Conservation (phyloP, 2,888 invertebrate genomes). For the Nezara viridula region DNA sequence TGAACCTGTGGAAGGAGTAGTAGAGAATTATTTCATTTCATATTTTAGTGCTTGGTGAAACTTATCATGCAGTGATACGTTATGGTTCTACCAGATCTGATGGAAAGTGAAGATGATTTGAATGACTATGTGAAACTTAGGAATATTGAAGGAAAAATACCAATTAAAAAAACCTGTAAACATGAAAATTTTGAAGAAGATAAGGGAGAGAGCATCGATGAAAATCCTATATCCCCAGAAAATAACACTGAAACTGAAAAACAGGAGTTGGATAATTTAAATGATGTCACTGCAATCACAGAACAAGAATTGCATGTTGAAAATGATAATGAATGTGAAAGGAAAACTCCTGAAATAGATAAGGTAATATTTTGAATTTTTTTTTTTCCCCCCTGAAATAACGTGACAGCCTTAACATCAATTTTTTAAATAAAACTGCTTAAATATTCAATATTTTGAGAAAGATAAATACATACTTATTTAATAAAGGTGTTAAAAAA, state of each 20-base stretch:
- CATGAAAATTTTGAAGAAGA: background rate
- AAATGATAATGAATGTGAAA: background rate
- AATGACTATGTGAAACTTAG: conserved; percentile 2
- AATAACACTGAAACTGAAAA: background rate
- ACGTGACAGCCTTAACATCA: background rate
- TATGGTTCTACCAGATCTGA: background rate
- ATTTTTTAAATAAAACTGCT: background rate
- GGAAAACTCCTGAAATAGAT: background rate
- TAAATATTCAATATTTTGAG: background rate
- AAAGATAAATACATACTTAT: too few relatives aligned
- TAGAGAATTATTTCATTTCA: background rate
- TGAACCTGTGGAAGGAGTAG: background rate
- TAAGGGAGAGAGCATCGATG: background rate
- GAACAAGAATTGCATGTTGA: background rate
- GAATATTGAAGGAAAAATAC: conserved; percentile 17
- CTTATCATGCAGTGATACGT: background rate
- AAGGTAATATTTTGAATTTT: background rate
- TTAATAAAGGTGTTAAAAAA: background rate
- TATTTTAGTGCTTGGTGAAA: background rate
- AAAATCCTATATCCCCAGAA: background rate
- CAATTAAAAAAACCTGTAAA: background rate
- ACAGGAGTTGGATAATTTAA: background rate
- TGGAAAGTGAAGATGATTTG: conserved; percentile 25
- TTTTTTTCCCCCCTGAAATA: background rate
- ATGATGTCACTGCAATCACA: background rate